Evolutionary conservation across 2,113 vertebrate genomes (phyloP), one percentile per base, ranked within the genome.

Genomic region (Vulpes ferrilata): DNA sequence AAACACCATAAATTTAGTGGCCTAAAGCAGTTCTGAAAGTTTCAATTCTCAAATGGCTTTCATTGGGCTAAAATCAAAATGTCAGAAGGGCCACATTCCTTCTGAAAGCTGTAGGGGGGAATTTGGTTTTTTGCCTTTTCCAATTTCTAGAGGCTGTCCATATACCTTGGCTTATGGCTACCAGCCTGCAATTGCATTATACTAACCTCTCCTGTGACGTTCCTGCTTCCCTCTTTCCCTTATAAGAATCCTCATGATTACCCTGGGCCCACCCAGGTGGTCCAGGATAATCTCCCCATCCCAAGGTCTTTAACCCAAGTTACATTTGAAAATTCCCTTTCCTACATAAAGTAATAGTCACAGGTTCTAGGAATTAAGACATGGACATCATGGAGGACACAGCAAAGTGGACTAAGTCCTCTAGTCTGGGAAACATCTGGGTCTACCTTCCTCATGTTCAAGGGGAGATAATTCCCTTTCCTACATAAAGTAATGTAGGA

Each of bases 71-170:
- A 71, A 19, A 38, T 71, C 30, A 48, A 81, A 65, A 64, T 67
- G 22, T 20, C 3, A 10, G 32, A 82, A 55, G 60, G 62, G 7
- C 22, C 27, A n/a, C 0, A 0, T 38, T 25, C 23, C 62, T 78
- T 19, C 27, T 51, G 0, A 48, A 76, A 55, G 20, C 53, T 76
- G 13, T 12, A 9, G 43, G 25, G 55, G 7, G 87, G 74, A 25
- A 78, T 53, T 35, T 9, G 2, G 16, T 53, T 59, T 13, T 43
- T 81, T 65, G 78, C 23, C 57, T 89, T 86, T 64, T 69, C 55
- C 2, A n/a, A 2, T 38, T 76, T 38, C 76, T 35, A 84, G 32
- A 67, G 13, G 23, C 25, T 23, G 1, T 2, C 62, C 74, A 3
- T 43, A 59, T 43, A 59, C 43, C 35, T 74, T n/a, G 11, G 12